phyloP scores from a whole-genome alignment of 1,140 invertebrate genomes.

The Ephestia elutella region DNA sequence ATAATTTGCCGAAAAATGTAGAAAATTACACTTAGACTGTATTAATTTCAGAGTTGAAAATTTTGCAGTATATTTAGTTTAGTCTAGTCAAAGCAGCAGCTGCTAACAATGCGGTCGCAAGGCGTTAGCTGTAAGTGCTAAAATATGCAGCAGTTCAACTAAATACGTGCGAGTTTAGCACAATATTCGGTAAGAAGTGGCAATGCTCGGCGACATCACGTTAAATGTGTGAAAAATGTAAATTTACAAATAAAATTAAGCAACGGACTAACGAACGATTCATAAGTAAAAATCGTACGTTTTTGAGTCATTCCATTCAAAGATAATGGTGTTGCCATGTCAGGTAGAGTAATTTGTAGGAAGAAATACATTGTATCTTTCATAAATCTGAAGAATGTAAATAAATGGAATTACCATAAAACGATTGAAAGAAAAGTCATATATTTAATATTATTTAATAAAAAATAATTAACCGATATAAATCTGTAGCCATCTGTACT shows the following conservation, averaged over 20 bases:
- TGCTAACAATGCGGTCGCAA: background rate
- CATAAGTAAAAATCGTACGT: background rate
- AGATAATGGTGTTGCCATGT: too few species aligned
- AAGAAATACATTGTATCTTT: too few species aligned
- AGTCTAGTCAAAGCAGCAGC: background rate
- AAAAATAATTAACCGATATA: too few species aligned
- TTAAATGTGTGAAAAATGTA: background rate
- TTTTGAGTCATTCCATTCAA: too few species aligned
- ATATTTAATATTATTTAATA: too few species aligned
- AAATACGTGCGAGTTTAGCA: background rate
- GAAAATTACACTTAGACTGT: too few species aligned
- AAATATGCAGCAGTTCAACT: background rate
- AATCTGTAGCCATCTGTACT: too few species aligned
- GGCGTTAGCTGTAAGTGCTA: background rate
- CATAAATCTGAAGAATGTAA: too few species aligned
- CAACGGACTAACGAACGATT: background rate
- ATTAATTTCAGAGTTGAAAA: conserved; percentile 5
- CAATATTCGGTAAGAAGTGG: background rate
- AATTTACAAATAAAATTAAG: background rate
- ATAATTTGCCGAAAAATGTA: too few species aligned
- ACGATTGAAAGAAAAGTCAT: too few species aligned
- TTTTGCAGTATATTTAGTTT: background rate
- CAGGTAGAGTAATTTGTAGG: too few species aligned
- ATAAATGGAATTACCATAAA: too few species aligned
- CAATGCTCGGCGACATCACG: background rate